phyloP scores from a whole-genome alignment of 2,113 vertebrate species.

The Mobula hypostoma region DNA sequence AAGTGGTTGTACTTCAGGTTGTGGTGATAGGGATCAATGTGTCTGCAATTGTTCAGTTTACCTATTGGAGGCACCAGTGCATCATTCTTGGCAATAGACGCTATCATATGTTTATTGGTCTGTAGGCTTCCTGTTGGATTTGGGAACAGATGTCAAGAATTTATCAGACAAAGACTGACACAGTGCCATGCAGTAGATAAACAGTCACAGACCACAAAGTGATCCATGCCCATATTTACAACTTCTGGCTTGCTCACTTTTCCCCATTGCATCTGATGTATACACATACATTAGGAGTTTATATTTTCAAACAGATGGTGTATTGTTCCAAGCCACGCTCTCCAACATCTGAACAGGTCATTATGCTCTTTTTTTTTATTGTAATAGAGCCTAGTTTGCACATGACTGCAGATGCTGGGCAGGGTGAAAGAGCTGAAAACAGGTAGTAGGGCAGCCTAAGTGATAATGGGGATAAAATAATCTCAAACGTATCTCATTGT shows the following conservation, averaged over 20 bases:
- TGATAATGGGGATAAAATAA: too few species aligned
- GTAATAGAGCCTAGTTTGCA: background rate
- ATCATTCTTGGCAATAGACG: background rate
- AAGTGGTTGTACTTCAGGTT: background rate
- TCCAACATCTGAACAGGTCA: background rate
- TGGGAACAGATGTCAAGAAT: background rate
- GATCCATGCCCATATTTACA: background rate
- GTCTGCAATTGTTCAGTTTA: background rate
- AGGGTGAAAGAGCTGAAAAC: too few species aligned
- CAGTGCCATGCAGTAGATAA: background rate
- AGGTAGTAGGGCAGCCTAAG: too few species aligned
- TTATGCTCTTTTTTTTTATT: background rate
- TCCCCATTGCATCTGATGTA: background rate
- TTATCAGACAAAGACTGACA: slow-evolving; percentile 2
- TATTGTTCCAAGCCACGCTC: background rate
- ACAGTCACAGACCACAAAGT: background rate
- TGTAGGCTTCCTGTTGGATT: background rate
- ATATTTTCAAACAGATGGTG: background rate
- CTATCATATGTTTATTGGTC: background rate
- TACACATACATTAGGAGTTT: background rate
- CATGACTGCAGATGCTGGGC: background rate
- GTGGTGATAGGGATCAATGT: background rate
- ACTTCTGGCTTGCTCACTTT: background rate
- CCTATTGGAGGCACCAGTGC: background rate
- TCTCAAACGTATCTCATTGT: too few species aligned